Percentiles rank a stretch among this genome's conserved stretches.
Evolutionary conservation across 2,888 invertebrate genomes (phyloP).

Genomic region (Euphydryas editha): DNA sequence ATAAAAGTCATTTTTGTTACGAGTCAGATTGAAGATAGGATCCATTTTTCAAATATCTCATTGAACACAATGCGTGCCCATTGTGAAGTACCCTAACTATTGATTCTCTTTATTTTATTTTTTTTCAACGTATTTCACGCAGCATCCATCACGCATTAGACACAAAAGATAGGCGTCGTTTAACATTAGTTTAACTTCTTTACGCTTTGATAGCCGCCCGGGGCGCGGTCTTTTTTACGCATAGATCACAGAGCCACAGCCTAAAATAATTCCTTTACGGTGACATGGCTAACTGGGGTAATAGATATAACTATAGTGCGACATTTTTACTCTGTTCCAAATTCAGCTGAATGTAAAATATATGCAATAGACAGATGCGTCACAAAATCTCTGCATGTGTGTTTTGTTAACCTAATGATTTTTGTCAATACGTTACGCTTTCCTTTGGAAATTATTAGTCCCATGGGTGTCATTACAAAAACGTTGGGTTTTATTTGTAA

Average conservation of each 20-base stretch:
- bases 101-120: slow-evolving; percentile 67
- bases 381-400: slow-evolving; percentile 70
- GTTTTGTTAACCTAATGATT: slow-evolving; percentile 79
- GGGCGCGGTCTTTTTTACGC: slow-evolving; percentile 59
- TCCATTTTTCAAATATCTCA: slow-evolving; percentile 64
- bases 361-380: slow-evolving; percentile 70
- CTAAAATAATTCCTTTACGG: slow-evolving; percentile 61
- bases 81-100: slow-evolving; percentile 63
- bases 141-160: slow-evolving; percentile 76
- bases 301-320: slow-evolving; percentile 52
- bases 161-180: slow-evolving; percentile 82
- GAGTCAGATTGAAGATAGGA: slow-evolving; percentile 59
- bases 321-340: slow-evolving; percentile 54
- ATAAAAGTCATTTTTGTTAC: slow-evolving; percentile 69
- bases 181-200: slow-evolving; percentile 83
- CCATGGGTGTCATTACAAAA: slow-evolving; percentile 61
- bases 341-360: slow-evolving; percentile 62
- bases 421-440: slow-evolving; percentile 77
- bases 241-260: slow-evolving; percentile 51
- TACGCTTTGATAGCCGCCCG: slow-evolving; percentile 78
- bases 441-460: slow-evolving; percentile 57
- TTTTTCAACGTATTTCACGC: slow-evolving; percentile 67
- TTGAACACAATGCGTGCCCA: slow-evolving; percentile 61
- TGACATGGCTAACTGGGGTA: slow-evolving; percentile 57
- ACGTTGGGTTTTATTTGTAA: slow-evolving; percentile 56